Base-by-base conservation (phyloP, 2,888 invertebrate species). In the Shargacucullia verbasci region DNA sequence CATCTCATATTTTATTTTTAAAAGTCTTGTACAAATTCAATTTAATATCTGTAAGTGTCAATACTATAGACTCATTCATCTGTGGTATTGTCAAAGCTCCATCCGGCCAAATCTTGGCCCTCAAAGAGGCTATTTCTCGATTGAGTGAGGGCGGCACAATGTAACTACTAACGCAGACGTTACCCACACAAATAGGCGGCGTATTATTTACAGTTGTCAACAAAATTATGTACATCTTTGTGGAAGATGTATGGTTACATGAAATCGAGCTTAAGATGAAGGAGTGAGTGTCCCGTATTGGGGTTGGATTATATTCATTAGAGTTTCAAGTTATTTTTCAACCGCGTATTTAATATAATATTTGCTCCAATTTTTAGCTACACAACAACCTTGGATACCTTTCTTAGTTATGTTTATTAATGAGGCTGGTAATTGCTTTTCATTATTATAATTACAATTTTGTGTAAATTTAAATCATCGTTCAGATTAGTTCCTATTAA, bases 81-180 rank as follows among this genome's bases (percentile, higher is more conserved):
- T 80, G 50, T 77, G 73, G 61, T 45, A 58, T 75, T 74, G 71
- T 80, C 80, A 76, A 64, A 67, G 62, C 64, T 66, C 53, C 67
- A 86, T 85, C 86, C 85, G 83, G 84, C 74, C 76, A 79, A 83
- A 84, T 84, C 84, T 86, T 84, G 85, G 81, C 81, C 86, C 89
- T 86, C 80, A 85, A 86, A 88, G 81, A 86, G 84, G 79, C 85
- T 85, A 86, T 89, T 89, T 88, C 83, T 86, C 87, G 85, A 85
- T 72, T 84, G 84, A 86, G 81, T 73, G 87, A 87, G 90, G 89
- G 89, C 83, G 89, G 82, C 80, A 54, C 49, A 56, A 52, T 55
- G 66, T 71, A 61, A 46, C 69, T 65, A 57, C 46, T 41, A 64
- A 59, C 62, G 13, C 57, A 76, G 61, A 63, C 66, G 50, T 34